Evolutionary conservation across 2,888 invertebrate species (phyloP), one percentile per base, ranked within the genome.

Genomic region (Leistus spinibarbis): DNA sequence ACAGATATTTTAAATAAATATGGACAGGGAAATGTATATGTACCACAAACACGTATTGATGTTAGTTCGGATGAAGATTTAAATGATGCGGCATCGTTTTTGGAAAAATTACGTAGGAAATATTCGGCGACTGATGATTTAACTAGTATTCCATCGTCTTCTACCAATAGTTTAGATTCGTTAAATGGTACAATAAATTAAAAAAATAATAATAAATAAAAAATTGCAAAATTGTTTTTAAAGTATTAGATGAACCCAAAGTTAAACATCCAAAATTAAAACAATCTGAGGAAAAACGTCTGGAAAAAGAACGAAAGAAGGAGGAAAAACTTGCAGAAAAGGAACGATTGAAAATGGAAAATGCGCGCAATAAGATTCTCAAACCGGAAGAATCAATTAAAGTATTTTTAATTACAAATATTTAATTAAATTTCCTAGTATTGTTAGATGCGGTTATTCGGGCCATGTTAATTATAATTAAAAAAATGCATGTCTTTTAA

Each of bases 321-420:
- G 67, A 76, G 71, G 23, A 64, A 67, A 78, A 78, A 78, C 57
- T 65, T 16, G 72, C 66, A 9, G 64, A 77, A 68, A 78, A 67
- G 73, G 76, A 78, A 56, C 66, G 72, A 68, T 78, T 78, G 54
- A 78, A 78, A 70, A 77, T 78, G n/a, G 76, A 79, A 76, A 70
- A 67, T 27, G 56, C 40, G n/a, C 64, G 75, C 19, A 76, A 78
- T 73, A 81, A 80, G 76, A 82, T 80, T 76, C 69, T 79, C 20
- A 83, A 82, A 78, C 83, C 82, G 24, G 82, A 82, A 74, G 81
- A 84, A 76, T 82, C 81, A 68, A 77, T 82, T 16, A 83, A 83
- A 78, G 83, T 83, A 78, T 69, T 64, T 17, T 27, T 16, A 63
- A 40, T 23, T 20, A 54, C 40, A 54, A 70, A 60, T 69, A 54